Evolutionary conservation across 2,113 vertebrate species (phyloP), one percentile per base, ranked within the genome.

Genomic region (Circaetus gallicus): DNA sequence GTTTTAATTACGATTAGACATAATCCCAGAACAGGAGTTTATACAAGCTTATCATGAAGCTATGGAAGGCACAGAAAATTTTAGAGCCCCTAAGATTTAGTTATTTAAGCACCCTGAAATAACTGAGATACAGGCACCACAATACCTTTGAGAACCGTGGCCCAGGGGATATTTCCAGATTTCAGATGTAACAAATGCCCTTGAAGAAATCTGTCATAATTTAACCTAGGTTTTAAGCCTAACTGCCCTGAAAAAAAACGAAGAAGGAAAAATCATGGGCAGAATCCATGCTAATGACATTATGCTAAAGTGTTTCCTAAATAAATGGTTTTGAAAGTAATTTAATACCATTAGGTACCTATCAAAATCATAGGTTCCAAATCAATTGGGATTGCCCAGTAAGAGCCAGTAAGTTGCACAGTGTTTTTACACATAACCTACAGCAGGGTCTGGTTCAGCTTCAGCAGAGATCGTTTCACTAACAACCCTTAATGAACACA

Each of bases 131-230:
- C 24, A 24, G 43, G 21, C 26, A 81, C 55, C 21, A 32, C 25
- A 29, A 1, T 11, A 45, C 10, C 17, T 71, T n/a, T 40, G 8
- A 22, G 32, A 79, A 16, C 18, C 12, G 16, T 0, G 0, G 45
- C 42, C 53, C 50, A 42, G 25, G 16, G 28, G 13, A 0, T 40
- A 61, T 16, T 78, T 56, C 32, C 65, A 50, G 29, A 45, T 62
- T 77, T 86, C 50, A 59, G 59, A 49, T 3, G n/a, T 52, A 52
- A 29, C 24, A 40, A 65, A n/a, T 1, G 20, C 20, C n/a, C 28
- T 61, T 21, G 13, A 73, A 69, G 52, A 67, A 58, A 52, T 31
- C 0, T 31, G 16, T 7, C 14, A 6, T 20, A 36, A 34, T 59
- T 38, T 36, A 9, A 69, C 42, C 38, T 15, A 34, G 11, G 42